Base-by-base conservation (phyloP, 2,888 invertebrate species). In the Cyclophora albipunctata region DNA sequence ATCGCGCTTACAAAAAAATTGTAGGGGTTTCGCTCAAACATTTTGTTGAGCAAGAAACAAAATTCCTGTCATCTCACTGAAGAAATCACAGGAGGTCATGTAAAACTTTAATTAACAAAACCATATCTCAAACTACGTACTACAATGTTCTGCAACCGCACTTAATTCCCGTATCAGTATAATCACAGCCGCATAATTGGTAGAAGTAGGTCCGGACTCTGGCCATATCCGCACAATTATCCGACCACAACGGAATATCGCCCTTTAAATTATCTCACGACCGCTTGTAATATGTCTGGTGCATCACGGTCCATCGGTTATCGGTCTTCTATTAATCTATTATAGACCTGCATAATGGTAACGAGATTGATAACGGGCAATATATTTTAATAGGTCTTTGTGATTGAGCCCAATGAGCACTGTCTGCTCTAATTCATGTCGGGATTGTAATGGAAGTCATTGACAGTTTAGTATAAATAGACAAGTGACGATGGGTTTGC, bases 211-310 rank as follows among this genome's bases (percentile, higher is more conserved):
- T 67, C 62, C 47, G 43, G 43, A 43, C 43, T 33, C 20, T 66
- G 69, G 59, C 62, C 71, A 70, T 77, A 73, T 59, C 56, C 50
- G 49, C 53, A 55, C 50, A 59, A 59, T 61, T 57, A 56, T 55
- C 52, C 49, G 47, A 60, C 55, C 55, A 52, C 55, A 55, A 50
- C 51, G 50, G 50, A 51, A 71, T 55, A 68, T 62, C 65, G 59
- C 67, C 64, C 74, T 76, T 37, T 73, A 77, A 78, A 79, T 78
- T 78, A 76, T 74, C 73, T 71, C 67, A 59, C 69, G 72, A 75
- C 75, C 75, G 71, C 71, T 70, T 69, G 71, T 76, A 74, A 76
- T 78, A 71, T 68, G 64, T 58, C 63, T 67, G 63, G 57, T 62
- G 64, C 69, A 63, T 66, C 60, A 67, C 68, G 69, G 66, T 63